These are phyloP conservation scores for Pinctada fucata DNA, from an alignment of 2,888 invertebrate species.

Conservation along the genomic window DNA sequence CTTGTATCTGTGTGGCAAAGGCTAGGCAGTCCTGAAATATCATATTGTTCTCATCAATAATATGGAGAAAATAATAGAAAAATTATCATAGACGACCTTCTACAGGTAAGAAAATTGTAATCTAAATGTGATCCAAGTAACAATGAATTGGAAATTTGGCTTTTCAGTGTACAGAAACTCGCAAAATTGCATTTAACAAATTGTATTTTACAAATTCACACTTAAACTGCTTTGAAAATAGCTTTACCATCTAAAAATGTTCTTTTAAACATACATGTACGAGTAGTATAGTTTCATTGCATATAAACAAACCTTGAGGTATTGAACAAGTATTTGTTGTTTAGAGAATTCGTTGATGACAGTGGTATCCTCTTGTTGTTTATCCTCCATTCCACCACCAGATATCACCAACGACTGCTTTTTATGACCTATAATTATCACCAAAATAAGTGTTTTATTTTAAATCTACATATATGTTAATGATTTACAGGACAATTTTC, in stretches of 20 bases:
- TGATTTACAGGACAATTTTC: too few species aligned
- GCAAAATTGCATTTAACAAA: too few species aligned
- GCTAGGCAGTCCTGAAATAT: slow-evolving; percentile 78
- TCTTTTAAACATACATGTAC: too few species aligned
- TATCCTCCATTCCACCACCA: slow-evolving; percentile 11
- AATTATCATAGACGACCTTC: background rate
- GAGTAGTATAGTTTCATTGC: too few species aligned
- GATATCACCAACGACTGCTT: slow-evolving; percentile 25
- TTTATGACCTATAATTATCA: slow-evolving; percentile 17
- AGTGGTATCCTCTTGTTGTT: slow-evolving; percentile 7
- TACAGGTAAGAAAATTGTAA: background rate
- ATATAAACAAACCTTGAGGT: slow-evolving; percentile 80
- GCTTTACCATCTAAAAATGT: too few species aligned
- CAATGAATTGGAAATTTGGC: background rate
- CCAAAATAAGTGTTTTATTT: too few species aligned
- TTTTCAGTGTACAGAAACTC: too few species aligned
- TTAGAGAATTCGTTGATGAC: slow-evolving; percentile 73
- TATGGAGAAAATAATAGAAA: background rate
- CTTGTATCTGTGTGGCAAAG: slow-evolving; percentile 79
- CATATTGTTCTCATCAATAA: background rate
- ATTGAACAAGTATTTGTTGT: slow-evolving; percentile 81
- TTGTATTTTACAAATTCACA: too few species aligned
- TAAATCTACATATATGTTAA: too few species aligned
- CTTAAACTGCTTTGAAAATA: too few species aligned
- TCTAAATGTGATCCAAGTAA: background rate